Percentiles rank a stretch among this genome's conserved stretches.
Conservation (phyloP, 2,113 vertebrate species). For the Tragelaphus strepsiceros region DNA sequence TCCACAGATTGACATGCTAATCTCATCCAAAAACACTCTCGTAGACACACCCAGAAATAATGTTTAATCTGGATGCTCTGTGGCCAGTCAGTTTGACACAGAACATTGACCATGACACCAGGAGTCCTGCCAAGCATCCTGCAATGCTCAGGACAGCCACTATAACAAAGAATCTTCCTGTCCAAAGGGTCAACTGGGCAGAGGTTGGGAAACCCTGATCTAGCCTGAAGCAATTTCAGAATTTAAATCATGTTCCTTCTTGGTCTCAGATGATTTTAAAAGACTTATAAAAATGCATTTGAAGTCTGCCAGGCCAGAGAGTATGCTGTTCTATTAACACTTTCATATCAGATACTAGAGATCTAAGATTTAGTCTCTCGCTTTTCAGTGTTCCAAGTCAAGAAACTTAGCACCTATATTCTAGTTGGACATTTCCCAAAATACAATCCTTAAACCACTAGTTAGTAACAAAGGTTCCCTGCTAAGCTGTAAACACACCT, state of each 20-base stretch:
- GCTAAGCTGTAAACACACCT: neutral
- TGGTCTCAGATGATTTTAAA: neutral
- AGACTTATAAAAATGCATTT: neutral
- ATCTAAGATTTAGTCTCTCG: neutral
- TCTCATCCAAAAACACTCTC: neutral
- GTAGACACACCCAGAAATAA: neutral
- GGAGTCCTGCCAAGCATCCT: neutral
- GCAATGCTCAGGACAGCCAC: neutral
- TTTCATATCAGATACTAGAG: neutral
- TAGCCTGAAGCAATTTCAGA: neutral
- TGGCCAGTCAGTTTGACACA: neutral
- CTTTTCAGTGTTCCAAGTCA: neutral
- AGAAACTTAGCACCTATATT: neutral
- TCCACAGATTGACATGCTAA: neutral
- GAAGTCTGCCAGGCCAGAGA: neutral
- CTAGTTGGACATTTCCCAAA: conserved; percentile 20
- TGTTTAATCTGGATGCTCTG: neutral
- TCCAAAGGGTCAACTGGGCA: neutral
- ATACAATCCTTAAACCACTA: neutral
- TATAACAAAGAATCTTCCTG: neutral
- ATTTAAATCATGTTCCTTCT: neutral
- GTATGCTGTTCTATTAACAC: neutral
- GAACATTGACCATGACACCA: neutral
- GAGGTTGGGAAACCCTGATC: neutral
- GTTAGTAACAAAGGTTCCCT: neutral